Evolutionary conservation across 1,140 invertebrate species (phyloP).

Genomic region (Magallana angulata): DNA sequence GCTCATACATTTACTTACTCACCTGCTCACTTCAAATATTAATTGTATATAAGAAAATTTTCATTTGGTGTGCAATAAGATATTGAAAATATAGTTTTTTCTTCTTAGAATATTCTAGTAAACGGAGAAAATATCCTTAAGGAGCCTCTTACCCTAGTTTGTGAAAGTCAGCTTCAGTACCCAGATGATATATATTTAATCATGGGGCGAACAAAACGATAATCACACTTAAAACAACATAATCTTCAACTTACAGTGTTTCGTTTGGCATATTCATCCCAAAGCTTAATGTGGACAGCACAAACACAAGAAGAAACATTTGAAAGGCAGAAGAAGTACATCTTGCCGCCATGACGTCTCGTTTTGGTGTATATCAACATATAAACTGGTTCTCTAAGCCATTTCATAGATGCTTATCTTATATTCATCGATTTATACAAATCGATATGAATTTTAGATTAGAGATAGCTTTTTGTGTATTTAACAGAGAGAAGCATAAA

Average conservation of each 20-base stretch:
- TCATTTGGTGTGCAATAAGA: no score
- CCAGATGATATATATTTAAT: background rate
- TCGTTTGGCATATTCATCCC: background rate
- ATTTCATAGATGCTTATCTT: no score
- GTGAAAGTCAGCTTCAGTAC: slow-evolving; percentile 21
- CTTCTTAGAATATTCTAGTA: no score
- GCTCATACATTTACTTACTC: no score
- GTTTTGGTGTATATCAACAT: slow-evolving; percentile 34
- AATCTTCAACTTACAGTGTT: background rate
- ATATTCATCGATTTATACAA: no score
- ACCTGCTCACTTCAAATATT: no score
- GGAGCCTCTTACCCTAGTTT: slow-evolving; percentile 16
- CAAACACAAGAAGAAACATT: slow-evolving; percentile 7
- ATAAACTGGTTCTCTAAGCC: slow-evolving; percentile 13
- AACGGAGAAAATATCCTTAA: background rate
- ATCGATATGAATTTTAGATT: no score
- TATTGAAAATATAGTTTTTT: no score
- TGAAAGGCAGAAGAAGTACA: background rate
- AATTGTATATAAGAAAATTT: no score
- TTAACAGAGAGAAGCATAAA: no score
- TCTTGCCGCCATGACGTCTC: slow-evolving; percentile 9
- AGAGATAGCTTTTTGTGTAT: no score
- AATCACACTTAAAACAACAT: background rate
- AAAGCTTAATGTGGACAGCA: background rate
- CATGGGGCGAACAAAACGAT: no score